Conservation (phyloP, 2,888 invertebrate genomes). For the Zygothrica quintamaculata region DNA sequence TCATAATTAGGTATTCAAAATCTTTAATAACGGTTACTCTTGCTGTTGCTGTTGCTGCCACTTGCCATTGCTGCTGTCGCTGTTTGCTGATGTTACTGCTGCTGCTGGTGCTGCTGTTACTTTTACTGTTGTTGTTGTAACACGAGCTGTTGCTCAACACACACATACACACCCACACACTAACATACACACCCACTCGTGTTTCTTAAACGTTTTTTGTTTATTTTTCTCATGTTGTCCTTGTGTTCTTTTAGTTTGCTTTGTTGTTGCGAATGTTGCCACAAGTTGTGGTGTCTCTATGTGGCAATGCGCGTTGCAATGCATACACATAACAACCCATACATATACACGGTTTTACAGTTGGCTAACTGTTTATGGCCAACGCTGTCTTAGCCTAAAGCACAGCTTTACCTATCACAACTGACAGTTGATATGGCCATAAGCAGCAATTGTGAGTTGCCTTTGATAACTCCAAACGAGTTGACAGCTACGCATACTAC, state of each 20-base stretch:
- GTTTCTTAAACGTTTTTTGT: conserved; percentile 48
- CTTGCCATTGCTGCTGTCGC: conserved; percentile 23
- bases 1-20: conserved; percentile 85
- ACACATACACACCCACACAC: conserved; percentile 8
- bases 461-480: no score
- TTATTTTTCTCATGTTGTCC: conserved; percentile 28
- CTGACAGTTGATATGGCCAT: conserved; percentile 34
- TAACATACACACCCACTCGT: conserved; percentile 30
- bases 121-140: conserved; percentile 32
- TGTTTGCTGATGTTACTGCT: conserved; percentile 42
- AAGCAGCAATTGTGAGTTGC: not conserved
- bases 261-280: conserved; percentile 46
- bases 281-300: conserved; percentile 55
- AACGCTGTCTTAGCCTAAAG: conserved; percentile 29
- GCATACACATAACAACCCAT: conserved; percentile 7
- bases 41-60: conserved; percentile 38
- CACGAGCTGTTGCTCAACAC: conserved; percentile 49
- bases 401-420: conserved; percentile 17
- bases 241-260: conserved; percentile 45
- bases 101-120: conserved; percentile 42
- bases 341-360: conserved; percentile 15
- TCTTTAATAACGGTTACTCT: conserved; percentile 84
- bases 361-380: conserved; percentile 20
- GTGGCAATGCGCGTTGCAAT: conserved; percentile 27
- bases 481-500: no score